phyloP scores from a whole-genome alignment of 2,113 vertebrate genomes.

The Morphnarchus princeps region DNA sequence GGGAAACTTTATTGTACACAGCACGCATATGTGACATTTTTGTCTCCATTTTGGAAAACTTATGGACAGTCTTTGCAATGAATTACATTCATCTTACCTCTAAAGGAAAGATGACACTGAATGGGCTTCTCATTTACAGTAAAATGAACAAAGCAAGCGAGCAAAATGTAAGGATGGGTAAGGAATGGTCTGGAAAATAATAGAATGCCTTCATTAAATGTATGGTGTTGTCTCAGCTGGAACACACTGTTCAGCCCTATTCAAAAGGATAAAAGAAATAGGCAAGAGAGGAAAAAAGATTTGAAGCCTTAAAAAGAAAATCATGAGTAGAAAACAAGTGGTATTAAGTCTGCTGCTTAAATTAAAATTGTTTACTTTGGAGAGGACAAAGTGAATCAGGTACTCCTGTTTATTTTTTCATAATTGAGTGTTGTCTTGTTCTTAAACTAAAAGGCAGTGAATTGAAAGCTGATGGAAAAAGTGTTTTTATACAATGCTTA shows the following conservation, averaged over 20 bases:
- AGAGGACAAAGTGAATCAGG: background rate
- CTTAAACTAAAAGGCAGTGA: background rate
- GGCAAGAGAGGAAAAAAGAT: background rate
- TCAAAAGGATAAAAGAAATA: background rate
- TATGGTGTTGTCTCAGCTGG: background rate
- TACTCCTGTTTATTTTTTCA: background rate
- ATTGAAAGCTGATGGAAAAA: background rate
- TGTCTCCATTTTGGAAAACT: slow-evolving; percentile 30
- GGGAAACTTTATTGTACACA: background rate
- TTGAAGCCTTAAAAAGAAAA: slow-evolving; percentile 11
- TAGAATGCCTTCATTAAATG: background rate
- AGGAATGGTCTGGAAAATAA: background rate
- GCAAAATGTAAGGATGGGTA: background rate
- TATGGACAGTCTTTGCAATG: slow-evolving; percentile 8
- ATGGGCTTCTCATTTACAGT: background rate
- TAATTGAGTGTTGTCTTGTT: background rate
- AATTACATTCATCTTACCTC: slow-evolving; percentile 20
- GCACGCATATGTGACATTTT: background rate
- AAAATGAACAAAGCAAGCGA: background rate
- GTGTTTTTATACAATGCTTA: background rate
- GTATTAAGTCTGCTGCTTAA: slow-evolving; percentile 4
- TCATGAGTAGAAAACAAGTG: background rate
- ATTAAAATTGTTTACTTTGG: background rate
- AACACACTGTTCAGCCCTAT: background rate
- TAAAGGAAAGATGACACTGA: slow-evolving; percentile 13